A percentile compares a stretch with the other conserved stretches of the same genome.
Evolutionary conservation across 1,140 invertebrate species (phyloP).

Genomic region (Dolichoris vasculosae): DNA sequence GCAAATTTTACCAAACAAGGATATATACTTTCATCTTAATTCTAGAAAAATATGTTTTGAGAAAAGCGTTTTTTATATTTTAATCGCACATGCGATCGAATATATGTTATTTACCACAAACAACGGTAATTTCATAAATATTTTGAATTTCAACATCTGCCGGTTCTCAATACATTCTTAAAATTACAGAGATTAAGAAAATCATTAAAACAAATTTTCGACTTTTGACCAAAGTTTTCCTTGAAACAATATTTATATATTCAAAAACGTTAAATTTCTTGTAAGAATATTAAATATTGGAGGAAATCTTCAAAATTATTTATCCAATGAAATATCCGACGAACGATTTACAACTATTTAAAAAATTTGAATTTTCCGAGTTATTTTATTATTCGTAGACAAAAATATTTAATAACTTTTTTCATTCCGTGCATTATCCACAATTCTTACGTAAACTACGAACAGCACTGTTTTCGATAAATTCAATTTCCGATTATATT

Average conservation of each 20-base stretch:
- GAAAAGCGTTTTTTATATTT: background rate
- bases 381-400: background rate
- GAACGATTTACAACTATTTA: background rate
- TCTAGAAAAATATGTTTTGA: background rate
- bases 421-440: too few relatives aligned
- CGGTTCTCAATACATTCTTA: too few relatives aligned
- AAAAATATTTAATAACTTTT: too few relatives aligned
- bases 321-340: background rate
- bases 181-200: background rate
- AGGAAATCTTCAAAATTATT: background rate
- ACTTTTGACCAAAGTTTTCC: too few relatives aligned
- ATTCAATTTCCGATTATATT: background rate
- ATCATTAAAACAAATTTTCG: background rate
- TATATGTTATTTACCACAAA: background rate
- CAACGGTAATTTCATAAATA: background rate
- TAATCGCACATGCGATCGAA: background rate
- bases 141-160: background rate
- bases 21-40: background rate
- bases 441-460: too few relatives aligned
- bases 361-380: background rate
- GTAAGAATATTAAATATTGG: too few relatives aligned
- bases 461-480: too few relatives aligned
- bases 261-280: too few relatives aligned
- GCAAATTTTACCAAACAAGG: background rate
- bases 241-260: too few relatives aligned